These are phyloP conservation scores for Erpornis zantholeuca DNA, from an alignment of 2,113 vertebrate genomes.

Conservation along the genomic window DNA sequence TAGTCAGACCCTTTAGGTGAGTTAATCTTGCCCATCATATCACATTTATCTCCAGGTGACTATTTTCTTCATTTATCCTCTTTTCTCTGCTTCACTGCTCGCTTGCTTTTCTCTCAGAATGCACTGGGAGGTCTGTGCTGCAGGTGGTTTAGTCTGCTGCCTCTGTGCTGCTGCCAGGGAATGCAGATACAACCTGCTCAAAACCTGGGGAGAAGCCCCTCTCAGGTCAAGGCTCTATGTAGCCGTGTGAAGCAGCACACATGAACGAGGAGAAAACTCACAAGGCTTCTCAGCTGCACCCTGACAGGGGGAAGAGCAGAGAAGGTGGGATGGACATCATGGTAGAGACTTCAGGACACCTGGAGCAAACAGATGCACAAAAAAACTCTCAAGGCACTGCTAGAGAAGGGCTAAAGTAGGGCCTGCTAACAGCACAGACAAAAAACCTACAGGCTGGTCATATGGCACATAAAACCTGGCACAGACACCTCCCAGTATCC, in stretches of 20 bases:
- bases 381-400: not conserved
- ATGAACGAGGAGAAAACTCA: not conserved
- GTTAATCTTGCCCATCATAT: conserved; percentile 23
- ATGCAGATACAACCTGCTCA: not conserved
- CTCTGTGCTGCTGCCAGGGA: not conserved
- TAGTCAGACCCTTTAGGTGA: not conserved
- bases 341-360: not conserved
- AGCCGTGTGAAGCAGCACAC: fast-evolving
- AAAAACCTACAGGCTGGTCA: not conserved
- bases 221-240: not conserved
- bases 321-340: not conserved
- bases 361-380: not conserved
- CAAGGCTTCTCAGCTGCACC: not conserved
- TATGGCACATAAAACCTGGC: not conserved
- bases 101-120: not conserved
- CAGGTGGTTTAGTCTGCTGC: not conserved
- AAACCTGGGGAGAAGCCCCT: not conserved
- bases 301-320: fast-evolving
- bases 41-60: not conserved
- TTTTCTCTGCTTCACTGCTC: not conserved
- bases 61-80: conserved; percentile 23
- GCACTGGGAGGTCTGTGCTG: not conserved
- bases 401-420: not conserved
- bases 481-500: not conserved
- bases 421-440: not conserved